Conservation (phyloP, 2,113 vertebrate genomes). For the Loxodonta africana region DNA sequence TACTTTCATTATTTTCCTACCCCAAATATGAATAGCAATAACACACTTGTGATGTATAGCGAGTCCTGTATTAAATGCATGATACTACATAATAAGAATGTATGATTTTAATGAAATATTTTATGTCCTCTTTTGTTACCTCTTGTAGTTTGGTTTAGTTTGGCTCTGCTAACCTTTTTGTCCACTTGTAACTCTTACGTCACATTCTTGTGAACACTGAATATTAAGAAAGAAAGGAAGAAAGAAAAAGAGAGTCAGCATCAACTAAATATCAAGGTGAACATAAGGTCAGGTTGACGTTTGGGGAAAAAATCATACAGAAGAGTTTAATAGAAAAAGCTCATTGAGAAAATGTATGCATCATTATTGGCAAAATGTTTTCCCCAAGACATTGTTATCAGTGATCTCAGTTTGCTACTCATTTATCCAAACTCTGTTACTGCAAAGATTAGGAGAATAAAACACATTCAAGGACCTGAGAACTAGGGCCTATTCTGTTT, state of each 20-base stretch:
- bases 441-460: background rate
- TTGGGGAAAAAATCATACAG: background rate
- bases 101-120: constrained; percentile 80
- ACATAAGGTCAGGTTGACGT: constrained; percentile 70
- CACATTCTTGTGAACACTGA: constrained; percentile 15
- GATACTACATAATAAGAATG: constrained; percentile 69
- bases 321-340: constrained; percentile 20
- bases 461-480: background rate
- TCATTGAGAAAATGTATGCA: background rate
- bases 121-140: constrained; percentile 76
- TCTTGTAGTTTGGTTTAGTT: constrained; percentile 76
- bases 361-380: background rate
- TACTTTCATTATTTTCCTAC: constrained; percentile 80
- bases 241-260: background rate
- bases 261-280: constrained; percentile 71
- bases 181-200: constrained; percentile 63
- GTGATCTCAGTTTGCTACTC: background rate
- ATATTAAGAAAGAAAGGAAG: constrained; percentile 69
- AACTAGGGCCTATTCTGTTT: background rate
- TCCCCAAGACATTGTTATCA: background rate
- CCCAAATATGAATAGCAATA: constrained; percentile 72
- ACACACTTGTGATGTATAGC: constrained; percentile 67
- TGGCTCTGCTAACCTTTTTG: constrained; percentile 70
- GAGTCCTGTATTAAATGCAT: constrained; percentile 65
- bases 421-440: background rate